Base-by-base conservation (phyloP, 2,888 invertebrate genomes). In the Elmis aenea region DNA sequence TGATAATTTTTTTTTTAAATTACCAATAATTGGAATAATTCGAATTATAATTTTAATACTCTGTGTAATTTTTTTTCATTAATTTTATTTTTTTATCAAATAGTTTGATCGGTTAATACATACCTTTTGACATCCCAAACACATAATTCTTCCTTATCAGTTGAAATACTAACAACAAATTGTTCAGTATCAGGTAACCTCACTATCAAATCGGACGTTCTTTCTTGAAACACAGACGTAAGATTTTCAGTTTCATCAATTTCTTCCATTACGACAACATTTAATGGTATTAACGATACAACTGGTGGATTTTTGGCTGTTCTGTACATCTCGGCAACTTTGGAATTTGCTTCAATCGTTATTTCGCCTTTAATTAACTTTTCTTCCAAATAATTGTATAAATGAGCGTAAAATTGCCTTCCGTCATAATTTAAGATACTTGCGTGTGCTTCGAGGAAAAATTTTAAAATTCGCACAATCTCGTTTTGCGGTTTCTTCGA, bases 361-460 rank as follows among this genome's bases (percentile, higher is more conserved):
- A 9, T 9, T 20, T 23, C 26, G 12, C 52, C 53, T 37, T 59
- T 59, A n/a, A n/a, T n/a, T n/a, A 53, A 44, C 46, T 64, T 64
- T 12, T 62, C 62, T 45, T 68, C 66, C 38, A 75, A 51, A 57
- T 69, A 75, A 50, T 63, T 68, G 57, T 69, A 75, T 44, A 83
- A 67, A 45, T 89, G 78, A 2, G 88, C 80, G 54, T 83, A 86
- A 55, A 91, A 81, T 65, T 92, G 91, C 55, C 81, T 74, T 16
- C 87, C 86, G 62, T 91, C 90, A 52, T 85, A 85, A 55, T 81
- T 81, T 33, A 92, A 68, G 9, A 85, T 82, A 54, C 76, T 76
- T 3, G 83, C 77, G 52, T 85, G 79, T 1, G 76, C 72, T 64
- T 83, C 81, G 39, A 91, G 73, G 41, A 85, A 78, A 46, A 83